Evolutionary conservation across 1,140 invertebrate genomes (phyloP).

Genomic region (Cherax quadricarinatus): DNA sequence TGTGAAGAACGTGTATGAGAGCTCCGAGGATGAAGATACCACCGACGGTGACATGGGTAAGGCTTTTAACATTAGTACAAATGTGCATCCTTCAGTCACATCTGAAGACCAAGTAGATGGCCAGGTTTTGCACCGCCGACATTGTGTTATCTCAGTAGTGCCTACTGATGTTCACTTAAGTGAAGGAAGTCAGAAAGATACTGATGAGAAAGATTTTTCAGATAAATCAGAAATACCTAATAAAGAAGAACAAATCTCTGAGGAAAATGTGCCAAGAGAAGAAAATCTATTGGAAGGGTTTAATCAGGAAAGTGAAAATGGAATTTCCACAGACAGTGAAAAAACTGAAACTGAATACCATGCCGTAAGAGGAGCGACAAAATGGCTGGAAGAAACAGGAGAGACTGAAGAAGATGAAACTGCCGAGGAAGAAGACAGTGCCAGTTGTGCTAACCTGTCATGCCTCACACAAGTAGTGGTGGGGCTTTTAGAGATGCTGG

Average conservation of each 20-base stretch:
- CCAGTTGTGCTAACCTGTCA: slow-evolving; percentile 10
- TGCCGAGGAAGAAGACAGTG: slow-evolving; percentile 48
- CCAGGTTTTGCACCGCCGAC: neutral
- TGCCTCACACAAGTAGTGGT: slow-evolving; percentile 47
- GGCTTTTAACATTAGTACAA: neutral
- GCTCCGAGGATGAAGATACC: slow-evolving; percentile 36
- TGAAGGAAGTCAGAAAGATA: neutral
- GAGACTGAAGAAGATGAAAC: slow-evolving; percentile 55
- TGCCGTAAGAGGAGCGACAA: slow-evolving; percentile 4
- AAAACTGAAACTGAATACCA: slow-evolving; percentile 21
- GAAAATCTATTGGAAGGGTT: neutral
- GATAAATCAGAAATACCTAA: neutral
- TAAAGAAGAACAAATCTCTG: neutral
- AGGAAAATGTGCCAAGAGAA: slow-evolving; percentile 10
- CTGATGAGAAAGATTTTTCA: neutral
- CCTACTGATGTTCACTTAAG: neutral
- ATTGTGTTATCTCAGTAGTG: neutral
- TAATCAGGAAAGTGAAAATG: slow-evolving; percentile 1
- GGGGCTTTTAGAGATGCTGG: slow-evolving; percentile 44
- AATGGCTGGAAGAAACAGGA: slow-evolving; percentile 36
- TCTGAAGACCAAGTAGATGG: neutral
- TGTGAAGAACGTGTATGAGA: slow-evolving; percentile 30
- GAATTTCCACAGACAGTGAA: slow-evolving; percentile 5
- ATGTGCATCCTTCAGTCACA: neutral
- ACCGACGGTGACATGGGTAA: neutral